Evolutionary conservation across 2,113 vertebrate genomes (phyloP).

Genomic region (Daphoenositta chrysoptera): DNA sequence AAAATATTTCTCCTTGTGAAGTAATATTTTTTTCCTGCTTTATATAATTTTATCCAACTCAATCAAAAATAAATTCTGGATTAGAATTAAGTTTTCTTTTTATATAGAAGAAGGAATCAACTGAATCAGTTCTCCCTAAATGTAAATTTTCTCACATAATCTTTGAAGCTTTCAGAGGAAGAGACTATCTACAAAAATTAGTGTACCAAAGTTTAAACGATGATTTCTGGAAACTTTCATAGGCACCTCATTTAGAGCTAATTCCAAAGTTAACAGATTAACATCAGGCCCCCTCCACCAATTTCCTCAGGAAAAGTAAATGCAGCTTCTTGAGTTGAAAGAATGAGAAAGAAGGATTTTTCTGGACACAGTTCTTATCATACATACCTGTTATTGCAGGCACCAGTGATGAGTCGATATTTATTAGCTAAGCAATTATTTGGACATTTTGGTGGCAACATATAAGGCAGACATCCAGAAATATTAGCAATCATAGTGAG

Average conservation of each 20-base stretch:
- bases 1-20: background rate
- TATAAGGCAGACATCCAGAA: constrained; percentile 78
- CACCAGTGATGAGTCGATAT: constrained; percentile 85
- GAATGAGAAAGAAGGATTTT: background rate
- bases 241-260: background rate
- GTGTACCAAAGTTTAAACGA: background rate
- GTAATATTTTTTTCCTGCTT: background rate
- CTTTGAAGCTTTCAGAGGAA: background rate
- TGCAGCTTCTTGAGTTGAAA: background rate
- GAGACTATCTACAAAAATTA: background rate
- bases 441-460: constrained; percentile 72
- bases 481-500: constrained; percentile 73
- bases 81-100: background rate
- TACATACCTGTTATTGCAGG: constrained; percentile 90
- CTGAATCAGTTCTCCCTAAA: background rate
- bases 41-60: background rate
- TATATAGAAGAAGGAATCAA: background rate
- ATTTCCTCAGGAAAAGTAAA: background rate
- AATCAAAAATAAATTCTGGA: background rate
- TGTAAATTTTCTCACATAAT: background rate
- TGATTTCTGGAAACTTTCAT: background rate
- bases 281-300: accelerated
- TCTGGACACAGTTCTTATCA: background rate
- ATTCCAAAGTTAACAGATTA: background rate
- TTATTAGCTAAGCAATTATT: constrained; percentile 69